Conservation (phyloP, 2,797 vertebrate genomes). For the Chaenodraco wilsoni region DNA sequence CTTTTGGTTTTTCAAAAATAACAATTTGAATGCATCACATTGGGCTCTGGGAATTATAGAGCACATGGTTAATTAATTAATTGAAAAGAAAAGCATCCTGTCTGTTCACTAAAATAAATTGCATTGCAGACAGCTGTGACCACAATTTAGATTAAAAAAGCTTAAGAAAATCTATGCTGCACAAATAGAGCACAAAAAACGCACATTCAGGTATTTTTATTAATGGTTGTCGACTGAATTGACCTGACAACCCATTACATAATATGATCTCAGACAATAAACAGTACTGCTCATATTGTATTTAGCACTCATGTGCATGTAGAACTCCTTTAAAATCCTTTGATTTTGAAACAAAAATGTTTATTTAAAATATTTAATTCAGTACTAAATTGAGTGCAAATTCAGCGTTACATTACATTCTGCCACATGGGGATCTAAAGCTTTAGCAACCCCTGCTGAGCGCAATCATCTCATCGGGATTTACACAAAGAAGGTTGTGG, state of each 20-base stretch:
- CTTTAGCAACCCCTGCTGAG: conserved; percentile 59
- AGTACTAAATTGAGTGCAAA: neutral
- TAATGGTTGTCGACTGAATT: conserved; percentile 41
- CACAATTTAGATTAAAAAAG: neutral
- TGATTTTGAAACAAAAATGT: neutral
- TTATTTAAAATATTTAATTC: neutral
- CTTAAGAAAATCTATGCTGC: neutral
- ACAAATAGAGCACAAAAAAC: neutral
- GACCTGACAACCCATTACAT: neutral
- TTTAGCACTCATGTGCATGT: neutral
- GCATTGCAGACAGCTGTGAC: no score
- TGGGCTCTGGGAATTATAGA: neutral
- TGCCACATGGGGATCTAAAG: conserved; percentile 45
- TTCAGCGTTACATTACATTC: neutral
- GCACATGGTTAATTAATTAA: neutral
- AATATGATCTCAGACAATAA: neutral
- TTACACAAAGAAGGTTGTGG: conserved; percentile 57
- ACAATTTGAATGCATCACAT: neutral
- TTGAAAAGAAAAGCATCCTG: neutral
- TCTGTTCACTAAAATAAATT: neutral
- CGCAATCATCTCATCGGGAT: conserved; percentile 63
- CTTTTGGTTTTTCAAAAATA: neutral
- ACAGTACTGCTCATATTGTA: neutral
- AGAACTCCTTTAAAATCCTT: neutral
- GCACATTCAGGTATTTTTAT: no score